These are phyloP conservation scores for Polypedilum vanderplanki DNA, from an alignment of 1,140 invertebrate species.

Conservation along the genomic window DNA sequence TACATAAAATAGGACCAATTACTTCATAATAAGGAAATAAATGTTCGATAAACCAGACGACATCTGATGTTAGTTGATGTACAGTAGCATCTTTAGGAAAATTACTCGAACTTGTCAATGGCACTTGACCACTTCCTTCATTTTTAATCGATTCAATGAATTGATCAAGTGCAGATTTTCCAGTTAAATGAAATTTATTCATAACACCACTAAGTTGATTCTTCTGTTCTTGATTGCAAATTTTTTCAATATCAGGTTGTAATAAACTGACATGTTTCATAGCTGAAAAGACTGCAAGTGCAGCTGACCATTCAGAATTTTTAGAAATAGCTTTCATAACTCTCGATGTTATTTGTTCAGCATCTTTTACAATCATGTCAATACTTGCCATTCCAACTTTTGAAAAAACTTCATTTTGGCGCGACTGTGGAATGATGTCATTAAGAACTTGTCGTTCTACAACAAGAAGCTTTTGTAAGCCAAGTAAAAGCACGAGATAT, in stretches of 20 bases:
- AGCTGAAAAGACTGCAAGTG: constrained; percentile 78
- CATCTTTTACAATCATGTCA: constrained; percentile 76
- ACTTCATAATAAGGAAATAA: constrained; percentile 71
- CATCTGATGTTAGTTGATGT: constrained; percentile 89
- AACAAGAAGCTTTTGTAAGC: constrained; percentile 81
- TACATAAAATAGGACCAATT: constrained; percentile 53
- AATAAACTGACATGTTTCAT: constrained; percentile 71
- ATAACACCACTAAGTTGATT: constrained; percentile 67
- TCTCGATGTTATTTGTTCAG: constrained; percentile 71
- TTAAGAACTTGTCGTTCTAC: constrained; percentile 75
- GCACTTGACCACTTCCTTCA: constrained; percentile 49
- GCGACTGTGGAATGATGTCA: constrained; percentile 72
- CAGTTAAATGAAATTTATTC: constrained; percentile 61
- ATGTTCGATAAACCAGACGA: constrained; percentile 81
- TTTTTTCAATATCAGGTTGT: constrained; percentile 76
- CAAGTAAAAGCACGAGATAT: constrained; percentile 77
- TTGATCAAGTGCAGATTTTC: constrained; percentile 82
- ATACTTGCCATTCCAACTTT: constrained; percentile 76
- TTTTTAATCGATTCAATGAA: constrained; percentile 84
- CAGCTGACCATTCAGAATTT: constrained; percentile 70
- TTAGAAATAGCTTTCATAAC: constrained; percentile 71
- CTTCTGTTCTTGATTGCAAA: constrained; percentile 62
- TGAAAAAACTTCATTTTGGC: constrained; percentile 78
- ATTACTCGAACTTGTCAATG: constrained; percentile 34
- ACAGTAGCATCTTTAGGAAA: constrained; percentile 91